phyloP scores from a whole-genome alignment of 2,888 invertebrate genomes.

The Escarpia spicata region DNA sequence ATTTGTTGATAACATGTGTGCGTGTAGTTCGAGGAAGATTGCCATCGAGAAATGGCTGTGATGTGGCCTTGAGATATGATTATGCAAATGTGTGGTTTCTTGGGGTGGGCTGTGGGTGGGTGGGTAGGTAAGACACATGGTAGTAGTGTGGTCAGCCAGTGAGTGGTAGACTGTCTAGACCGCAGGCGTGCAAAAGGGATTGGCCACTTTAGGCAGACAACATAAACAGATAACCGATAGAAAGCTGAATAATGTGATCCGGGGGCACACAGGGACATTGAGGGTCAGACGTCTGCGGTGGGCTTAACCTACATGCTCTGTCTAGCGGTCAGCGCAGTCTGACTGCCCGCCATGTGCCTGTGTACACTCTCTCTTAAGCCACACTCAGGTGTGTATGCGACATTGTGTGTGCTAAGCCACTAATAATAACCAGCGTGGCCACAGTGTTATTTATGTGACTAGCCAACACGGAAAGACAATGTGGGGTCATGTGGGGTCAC shows the following conservation, averaged over 20 bases:
- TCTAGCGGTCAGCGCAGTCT: neutral
- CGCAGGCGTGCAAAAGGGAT: neutral
- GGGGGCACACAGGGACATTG: neutral
- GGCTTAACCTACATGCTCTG: neutral
- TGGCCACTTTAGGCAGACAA: constrained; percentile 1
- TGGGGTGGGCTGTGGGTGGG: neutral
- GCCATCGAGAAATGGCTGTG: neutral
- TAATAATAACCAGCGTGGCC: neutral
- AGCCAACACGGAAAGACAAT: neutral
- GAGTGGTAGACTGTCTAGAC: neutral
- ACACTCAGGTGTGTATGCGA: neutral
- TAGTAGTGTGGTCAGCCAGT: neutral
- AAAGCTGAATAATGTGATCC: neutral
- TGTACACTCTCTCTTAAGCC: neutral
- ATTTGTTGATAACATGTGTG: neutral
- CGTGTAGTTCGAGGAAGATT: neutral
- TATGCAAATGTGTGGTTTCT: neutral
- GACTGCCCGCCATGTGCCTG: neutral
- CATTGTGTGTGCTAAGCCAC: neutral
- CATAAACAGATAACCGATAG: neutral
- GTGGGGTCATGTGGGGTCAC: neutral
- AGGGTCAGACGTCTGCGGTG: neutral
- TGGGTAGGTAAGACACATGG: neutral
- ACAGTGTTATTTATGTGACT: neutral
- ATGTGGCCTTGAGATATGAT: neutral